Conservation (phyloP, 2,113 vertebrate genomes). For the Dasypus novemcinctus region DNA sequence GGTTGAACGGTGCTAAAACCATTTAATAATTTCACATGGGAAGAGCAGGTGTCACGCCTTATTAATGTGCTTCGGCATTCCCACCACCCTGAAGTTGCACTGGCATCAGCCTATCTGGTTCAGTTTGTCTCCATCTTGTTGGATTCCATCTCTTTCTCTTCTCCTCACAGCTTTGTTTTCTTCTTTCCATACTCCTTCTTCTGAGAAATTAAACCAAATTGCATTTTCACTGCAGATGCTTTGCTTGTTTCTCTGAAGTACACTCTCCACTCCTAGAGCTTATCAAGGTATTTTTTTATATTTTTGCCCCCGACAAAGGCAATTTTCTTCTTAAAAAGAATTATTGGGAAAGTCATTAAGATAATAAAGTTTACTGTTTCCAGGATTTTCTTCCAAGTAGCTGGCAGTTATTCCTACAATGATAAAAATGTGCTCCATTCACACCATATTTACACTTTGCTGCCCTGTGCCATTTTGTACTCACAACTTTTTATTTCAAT, state of each 20-base stretch:
- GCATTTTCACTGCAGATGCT: background rate
- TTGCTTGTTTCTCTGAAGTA: conserved; percentile 26
- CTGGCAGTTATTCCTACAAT: background rate
- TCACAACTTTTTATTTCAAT: conserved; percentile 33
- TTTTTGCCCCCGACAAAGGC: conserved; percentile 44
- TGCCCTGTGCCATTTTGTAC: background rate
- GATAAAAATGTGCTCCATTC: conserved; percentile 43
- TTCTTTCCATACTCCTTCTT: background rate
- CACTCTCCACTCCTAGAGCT: background rate
- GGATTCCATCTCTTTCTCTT: background rate
- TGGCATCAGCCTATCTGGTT: background rate
- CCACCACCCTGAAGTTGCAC: too few relatives aligned
- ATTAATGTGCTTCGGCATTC: background rate
- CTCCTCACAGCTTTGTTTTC: background rate
- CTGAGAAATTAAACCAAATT: conserved; percentile 35
- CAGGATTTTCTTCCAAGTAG: conserved; percentile 38
- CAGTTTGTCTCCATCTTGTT: background rate
- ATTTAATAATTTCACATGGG: background rate
- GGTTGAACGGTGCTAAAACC: background rate
- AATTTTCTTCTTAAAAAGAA: conserved; percentile 51
- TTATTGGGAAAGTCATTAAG: conserved; percentile 39
- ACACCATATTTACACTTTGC: background rate
- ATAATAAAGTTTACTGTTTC: conserved; percentile 40
- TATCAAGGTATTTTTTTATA: conserved; percentile 17
- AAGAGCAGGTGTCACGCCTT: background rate